Evolutionary conservation across 2,888 invertebrate genomes (phyloP).

Genomic region (Agrypnus murinus): DNA sequence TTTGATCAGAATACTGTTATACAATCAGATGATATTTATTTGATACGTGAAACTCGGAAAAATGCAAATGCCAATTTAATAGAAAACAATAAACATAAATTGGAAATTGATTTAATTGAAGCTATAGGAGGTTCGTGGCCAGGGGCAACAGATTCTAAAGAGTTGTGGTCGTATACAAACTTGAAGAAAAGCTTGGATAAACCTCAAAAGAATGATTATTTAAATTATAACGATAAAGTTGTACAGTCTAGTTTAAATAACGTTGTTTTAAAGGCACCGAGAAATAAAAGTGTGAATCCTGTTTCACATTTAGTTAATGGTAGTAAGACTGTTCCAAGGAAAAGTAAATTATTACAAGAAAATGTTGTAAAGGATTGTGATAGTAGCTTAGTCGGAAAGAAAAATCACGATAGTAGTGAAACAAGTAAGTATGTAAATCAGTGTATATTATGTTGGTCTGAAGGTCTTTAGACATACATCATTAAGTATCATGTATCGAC

Average conservation of each 20-base stretch:
- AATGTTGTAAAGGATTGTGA: conserved; percentile 58
- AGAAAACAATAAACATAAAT: conserved; percentile 60
- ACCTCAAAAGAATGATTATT: conserved; percentile 57
- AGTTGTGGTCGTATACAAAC: conserved; percentile 61
- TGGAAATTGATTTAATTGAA: conserved; percentile 68
- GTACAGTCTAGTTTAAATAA: conserved; percentile 48
- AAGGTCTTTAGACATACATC: too few relatives aligned
- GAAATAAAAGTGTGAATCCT: conserved; percentile 77
- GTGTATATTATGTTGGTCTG: too few relatives aligned
- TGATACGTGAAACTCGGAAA: conserved; percentile 60
- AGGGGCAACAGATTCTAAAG: conserved; percentile 59
- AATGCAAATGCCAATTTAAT: conserved; percentile 50
- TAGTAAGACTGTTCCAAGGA: conserved; percentile 65
- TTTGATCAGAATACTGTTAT: conserved; percentile 69
- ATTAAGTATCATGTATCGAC: too few relatives aligned
- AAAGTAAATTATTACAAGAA: conserved; percentile 57
- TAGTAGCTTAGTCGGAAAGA: conserved; percentile 36
- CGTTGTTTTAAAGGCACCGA: conserved; percentile 55
- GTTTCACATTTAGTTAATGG: conserved; percentile 75
- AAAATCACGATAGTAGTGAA: conserved; percentile 47
- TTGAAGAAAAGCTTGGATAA: conserved; percentile 60
- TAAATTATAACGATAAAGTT: conserved; percentile 11
- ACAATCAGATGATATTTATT: conserved; percentile 66
- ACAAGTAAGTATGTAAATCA: conserved; percentile 50
- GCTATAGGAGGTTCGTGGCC: conserved; percentile 66